Evolutionary conservation across 2,888 invertebrate genomes (phyloP), one percentile per base, ranked within the genome.

Genomic region (Herminia tarsipennalis): DNA sequence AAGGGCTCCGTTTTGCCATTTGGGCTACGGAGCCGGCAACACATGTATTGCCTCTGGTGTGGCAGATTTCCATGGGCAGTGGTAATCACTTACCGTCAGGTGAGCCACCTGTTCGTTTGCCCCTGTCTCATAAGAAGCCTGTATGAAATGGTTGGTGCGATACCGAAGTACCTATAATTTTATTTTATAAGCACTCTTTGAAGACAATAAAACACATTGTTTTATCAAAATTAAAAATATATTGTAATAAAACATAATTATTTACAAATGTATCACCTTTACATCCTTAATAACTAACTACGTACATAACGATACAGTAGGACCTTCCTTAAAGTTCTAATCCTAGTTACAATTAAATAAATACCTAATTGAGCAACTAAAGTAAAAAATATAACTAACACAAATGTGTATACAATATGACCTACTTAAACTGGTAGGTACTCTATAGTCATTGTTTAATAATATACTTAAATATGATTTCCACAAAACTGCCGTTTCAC

Each of bases 341-440:
- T 13, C 13, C 24, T 38, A 33, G 9, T 40, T 35, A 46, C 18
- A 38, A 67, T 73, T 76, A 73, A 78, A 78, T 76, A 73, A 76
- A 77, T 78, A 77, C 53, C 63, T 70, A 73, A 69, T 75, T 78
- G 77, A 76, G 76, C 76, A 75, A 69, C 52, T 70, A 64, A 64
- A 45, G 34, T 50, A 74, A 69, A 70, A 68, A 66, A 47, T 21
- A 34, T 33, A 20, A 9, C 56, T 56, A 67, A 55, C 62, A 65
- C 62, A 65, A 50, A 58, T 77, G 71, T 72, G 74, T 78, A 73
- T 69, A 60, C 42, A 58, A 37, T 47, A 50, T 28, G 21, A 42
- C 81, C 84, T 80, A 81, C 79, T 41, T 57, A 48, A n/a, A 72
- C 51, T 61, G 51, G 83, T 81, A 83, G 82, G 80, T 80, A 81